Percentiles rank a stretch among this genome's conserved stretches.
phyloP scores from a whole-genome alignment of 2,797 vertebrate species.

The Parauchenoglanis punctatus region DNA sequence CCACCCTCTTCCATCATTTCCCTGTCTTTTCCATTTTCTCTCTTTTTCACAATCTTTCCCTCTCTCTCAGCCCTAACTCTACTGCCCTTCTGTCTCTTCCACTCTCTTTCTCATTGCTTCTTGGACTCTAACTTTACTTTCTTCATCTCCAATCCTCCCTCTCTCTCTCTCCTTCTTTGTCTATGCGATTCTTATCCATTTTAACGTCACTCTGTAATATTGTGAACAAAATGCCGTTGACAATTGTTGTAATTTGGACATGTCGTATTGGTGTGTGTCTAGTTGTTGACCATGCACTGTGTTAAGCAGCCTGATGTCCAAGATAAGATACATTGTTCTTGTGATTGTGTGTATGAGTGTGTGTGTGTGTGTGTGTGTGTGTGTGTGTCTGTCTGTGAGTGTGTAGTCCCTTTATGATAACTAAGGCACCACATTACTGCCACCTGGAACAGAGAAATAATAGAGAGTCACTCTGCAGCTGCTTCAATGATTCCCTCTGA shows the following conservation, averaged over 20 bases:
- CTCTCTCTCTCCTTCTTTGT: background rate
- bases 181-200: background rate
- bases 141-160: background rate
- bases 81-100: background rate
- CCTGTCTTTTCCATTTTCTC: slow-evolving; percentile 9
- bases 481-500: slow-evolving; percentile 36
- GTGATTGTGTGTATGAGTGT: background rate
- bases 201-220: background rate
- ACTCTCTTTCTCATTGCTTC: background rate
- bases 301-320: background rate
- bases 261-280: background rate
- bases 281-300: background rate
- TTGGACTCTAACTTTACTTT: background rate
- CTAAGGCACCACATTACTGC: slow-evolving; percentile 22
- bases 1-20: background rate
- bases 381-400: background rate
- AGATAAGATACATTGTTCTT: slow-evolving; percentile 18
- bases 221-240: background rate
- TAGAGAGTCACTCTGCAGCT: background rate
- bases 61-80: background rate
- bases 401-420: background rate
- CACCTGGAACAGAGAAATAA: slow-evolving; percentile 19
- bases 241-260: background rate
- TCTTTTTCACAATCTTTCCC: slow-evolving; percentile 16
- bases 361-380: background rate